A percentile compares a stretch with the other conserved stretches of the same genome.
These are phyloP conservation scores for Melanotaenia parkinsoni DNA, from an alignment of 2,797 vertebrate species.

Conservation along the genomic window DNA sequence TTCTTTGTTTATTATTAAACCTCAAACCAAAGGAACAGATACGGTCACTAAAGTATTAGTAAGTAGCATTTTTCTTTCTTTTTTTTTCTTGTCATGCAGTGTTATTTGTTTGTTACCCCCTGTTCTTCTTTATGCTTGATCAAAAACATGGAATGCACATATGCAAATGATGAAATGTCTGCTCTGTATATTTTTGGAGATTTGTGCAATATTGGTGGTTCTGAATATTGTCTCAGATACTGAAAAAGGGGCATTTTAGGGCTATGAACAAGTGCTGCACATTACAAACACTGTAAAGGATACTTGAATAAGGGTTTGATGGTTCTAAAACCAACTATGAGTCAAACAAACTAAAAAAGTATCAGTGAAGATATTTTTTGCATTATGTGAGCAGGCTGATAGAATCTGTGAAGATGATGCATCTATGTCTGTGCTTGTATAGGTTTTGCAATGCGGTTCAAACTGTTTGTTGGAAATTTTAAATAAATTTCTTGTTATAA, in stretches of 20 bases:
- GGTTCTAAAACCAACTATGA: constrained; percentile 44
- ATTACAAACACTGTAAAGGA: constrained; percentile 50
- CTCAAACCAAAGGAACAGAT: constrained; percentile 70
- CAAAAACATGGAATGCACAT: constrained; percentile 62
- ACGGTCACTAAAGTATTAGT: constrained; percentile 39
- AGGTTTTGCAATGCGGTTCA: constrained; percentile 61
- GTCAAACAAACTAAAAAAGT: constrained; percentile 28
- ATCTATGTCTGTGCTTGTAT: constrained; percentile 47
- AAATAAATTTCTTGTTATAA: constrained; percentile 66
- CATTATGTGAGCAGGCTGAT: constrained; percentile 50
- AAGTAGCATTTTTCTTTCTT: constrained; percentile 57
- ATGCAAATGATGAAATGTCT: constrained; percentile 60
- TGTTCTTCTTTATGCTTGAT: constrained; percentile 58
- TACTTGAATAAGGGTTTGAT: constrained; percentile 64
- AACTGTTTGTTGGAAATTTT: constrained; percentile 58
- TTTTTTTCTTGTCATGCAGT: constrained; percentile 63
- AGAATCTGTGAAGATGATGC: constrained; percentile 39
- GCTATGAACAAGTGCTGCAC: constrained; percentile 65
- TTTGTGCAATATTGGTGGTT: constrained; percentile 66
- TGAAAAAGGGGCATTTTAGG: constrained; percentile 60
- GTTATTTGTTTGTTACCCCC: constrained; percentile 61
- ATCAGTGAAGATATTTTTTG: constrained; percentile 32
- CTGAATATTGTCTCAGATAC: constrained; percentile 34
- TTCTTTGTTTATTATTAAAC: constrained; percentile 30
- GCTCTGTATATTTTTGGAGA: constrained; percentile 55